phyloP scores from a whole-genome alignment of 1,140 invertebrate species.

The Papilio polyxenes region DNA sequence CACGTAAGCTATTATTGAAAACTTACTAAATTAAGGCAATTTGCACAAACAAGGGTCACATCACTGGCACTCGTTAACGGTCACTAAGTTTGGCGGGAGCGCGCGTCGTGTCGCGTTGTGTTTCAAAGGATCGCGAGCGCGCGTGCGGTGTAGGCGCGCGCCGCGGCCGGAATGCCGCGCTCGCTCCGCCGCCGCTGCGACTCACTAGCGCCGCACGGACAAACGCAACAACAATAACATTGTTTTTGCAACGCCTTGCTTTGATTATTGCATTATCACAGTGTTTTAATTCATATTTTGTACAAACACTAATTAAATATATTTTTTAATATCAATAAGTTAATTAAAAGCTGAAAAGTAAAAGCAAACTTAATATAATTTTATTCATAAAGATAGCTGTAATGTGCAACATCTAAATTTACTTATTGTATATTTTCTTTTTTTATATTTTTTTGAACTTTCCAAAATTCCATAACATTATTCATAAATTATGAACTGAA shows the following conservation, averaged over 20 bases:
- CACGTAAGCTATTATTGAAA: neutral
- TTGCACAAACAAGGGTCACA: conserved; percentile 51
- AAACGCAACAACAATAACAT: conserved; percentile 1
- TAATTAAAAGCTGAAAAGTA: neutral
- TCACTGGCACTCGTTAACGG: conserved; percentile 56
- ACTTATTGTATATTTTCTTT: no score
- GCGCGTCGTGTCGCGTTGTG: conserved; percentile 51
- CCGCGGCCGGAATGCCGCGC: conserved; percentile 74
- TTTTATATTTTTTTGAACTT: no score
- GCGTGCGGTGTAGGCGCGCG: conserved; percentile 62
- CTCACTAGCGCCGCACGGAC: conserved; percentile 43
- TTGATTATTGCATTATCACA: conserved; percentile 27
- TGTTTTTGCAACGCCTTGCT: conserved; percentile 24
- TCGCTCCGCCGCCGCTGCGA: conserved; percentile 52
- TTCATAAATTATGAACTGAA: neutral
- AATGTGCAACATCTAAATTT: neutral
- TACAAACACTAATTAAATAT: neutral
- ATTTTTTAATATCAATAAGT: neutral
- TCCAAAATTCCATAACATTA: no score
- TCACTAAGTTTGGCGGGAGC: conserved; percentile 61
- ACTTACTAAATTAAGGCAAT: conserved; percentile 40
- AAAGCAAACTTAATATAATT: neutral
- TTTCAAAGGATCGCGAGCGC: conserved; percentile 48
- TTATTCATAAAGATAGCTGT: no score
- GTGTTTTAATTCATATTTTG: conserved; percentile 17